Evolutionary conservation across 2,888 invertebrate genomes (phyloP), one percentile per base, ranked within the genome.

Genomic region (Anagyrus pseudococci): DNA sequence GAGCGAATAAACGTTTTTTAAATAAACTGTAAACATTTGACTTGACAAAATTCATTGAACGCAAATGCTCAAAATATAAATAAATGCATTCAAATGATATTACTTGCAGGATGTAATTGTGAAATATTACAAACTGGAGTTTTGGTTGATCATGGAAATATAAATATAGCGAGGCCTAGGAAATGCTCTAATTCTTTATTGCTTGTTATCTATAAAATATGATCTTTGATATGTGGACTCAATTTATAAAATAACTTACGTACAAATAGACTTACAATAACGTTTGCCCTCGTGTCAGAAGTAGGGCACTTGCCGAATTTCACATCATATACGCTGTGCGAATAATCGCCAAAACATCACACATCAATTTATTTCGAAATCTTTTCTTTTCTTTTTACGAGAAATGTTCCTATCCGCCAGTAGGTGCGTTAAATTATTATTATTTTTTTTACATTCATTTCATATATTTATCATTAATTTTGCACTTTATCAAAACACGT

Each of bases 211-310:
- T 75, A 75, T 69, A 74, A 75, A 75, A 75, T 75, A 75, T 71
- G 66, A 72, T 74, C 72, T 74, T 72, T 74, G 75, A 76, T 75
- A 76, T 75, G 75, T 76, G 71, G 73, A 74, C 68, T 72, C 72
- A 71, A 73, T 71, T 75, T 73, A 74, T 73, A 73, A 73, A 74
- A 73, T 72, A 74, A 74, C 66, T 74, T 59, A 59, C 59, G 49
- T 62, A 59, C 56, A 62, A 62, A 62, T 53, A 37, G 56, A 59
- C 52, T 56, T 66, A 53, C 19, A 33, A 61, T 54, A 41, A 41
- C 1, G 26, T 41, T 23, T 25, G 29, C 44, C 50, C 47, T 2
- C 50, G 10, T 4, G n/a, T n/a, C 23, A 7, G 33, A 33, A 33
- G 33, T 33, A 33, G 33, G 33, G 33, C 33, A 8, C 6, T n/a